Conservation (phyloP, 2,888 invertebrate species). For the Peribatodes rhomboidaria region DNA sequence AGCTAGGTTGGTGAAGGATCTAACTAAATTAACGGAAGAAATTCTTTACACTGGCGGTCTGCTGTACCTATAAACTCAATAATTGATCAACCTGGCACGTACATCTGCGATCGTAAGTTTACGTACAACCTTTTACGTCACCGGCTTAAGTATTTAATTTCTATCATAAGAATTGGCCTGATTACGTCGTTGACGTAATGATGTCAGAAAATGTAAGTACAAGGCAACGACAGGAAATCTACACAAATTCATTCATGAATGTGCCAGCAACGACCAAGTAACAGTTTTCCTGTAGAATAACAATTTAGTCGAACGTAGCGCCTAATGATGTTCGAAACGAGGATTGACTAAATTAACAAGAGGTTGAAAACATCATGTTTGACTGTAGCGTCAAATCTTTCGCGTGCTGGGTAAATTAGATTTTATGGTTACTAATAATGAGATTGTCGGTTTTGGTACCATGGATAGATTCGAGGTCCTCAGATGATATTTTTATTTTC, state of each 20-base stretch:
- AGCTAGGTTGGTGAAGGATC: background rate
- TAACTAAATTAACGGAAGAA: background rate
- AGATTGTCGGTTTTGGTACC: too few relatives aligned
- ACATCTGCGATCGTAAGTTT: too few relatives aligned
- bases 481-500: background rate
- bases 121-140: background rate
- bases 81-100: background rate
- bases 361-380: slow-evolving; percentile 8
- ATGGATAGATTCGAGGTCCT: too few relatives aligned
- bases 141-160: background rate
- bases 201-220: slow-evolving; percentile 18
- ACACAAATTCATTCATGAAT: slow-evolving; percentile 38
- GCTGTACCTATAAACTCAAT: background rate
- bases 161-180: slow-evolving; percentile 4
- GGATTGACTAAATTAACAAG: slow-evolving; percentile 21
- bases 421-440: too few relatives aligned
- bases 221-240: slow-evolving; percentile 24
- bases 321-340: slow-evolving; percentile 33
- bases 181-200: slow-evolving; percentile 15
- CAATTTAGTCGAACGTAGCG: slow-evolving; percentile 15
- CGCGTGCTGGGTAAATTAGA: slow-evolving; percentile 4
- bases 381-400: slow-evolving; percentile 4
- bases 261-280: slow-evolving; percentile 34
- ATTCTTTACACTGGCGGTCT: background rate
- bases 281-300: slow-evolving; percentile 37